Evolutionary conservation across 1,140 invertebrate genomes (phyloP), one percentile per base, ranked within the genome.

Genomic region (Cydia amplana): DNA sequence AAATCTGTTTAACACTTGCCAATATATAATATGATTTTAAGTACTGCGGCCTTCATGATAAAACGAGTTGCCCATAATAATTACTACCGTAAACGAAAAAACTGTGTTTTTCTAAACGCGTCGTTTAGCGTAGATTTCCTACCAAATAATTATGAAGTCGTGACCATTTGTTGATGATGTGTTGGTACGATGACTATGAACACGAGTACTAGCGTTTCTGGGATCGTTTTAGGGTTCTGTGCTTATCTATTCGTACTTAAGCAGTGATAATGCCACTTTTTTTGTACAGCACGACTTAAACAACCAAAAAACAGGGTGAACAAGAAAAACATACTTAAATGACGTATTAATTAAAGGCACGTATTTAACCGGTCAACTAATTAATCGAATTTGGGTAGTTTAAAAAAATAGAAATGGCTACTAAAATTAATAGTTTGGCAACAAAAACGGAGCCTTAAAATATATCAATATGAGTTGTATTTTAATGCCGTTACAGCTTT

Each of bases 71-170:
- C 7, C 55, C 55, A 60, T 60, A 60, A 18, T 51, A 70, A n/a
- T 51, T 25, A 75, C 74, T 75, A 75, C 74, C 64, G 74, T 75
- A 75, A 75, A 75, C 32, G 25, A 72, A 75, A 75, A 70, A 70
- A 51, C 55, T 10, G n/a, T 14, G 12, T 14, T 32, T 70, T 75
- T 72, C 70, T 75, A 18, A 51, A 75, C 18, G 36, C 28, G 46
- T 75, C 63, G 49, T 32, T 77, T 72, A 75, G 74, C 55, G 55
- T 3, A 51, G 14, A 64, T 81, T 84, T 84, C 77, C 82, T 82
- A 77, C 75, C 77, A 73, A 74, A 77, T 85, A 79, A 83, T 82
- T 79, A 75, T 78, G 67, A 77, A 78, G 20, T 85, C 83, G 83
- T 85, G 83, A 85, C 72, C 67, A 43, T 73, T 78, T 72, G 60